Evolutionary conservation across 1,140 invertebrate genomes (phyloP), one percentile per base, ranked within the genome.

Genomic region (Bombus terrestris): DNA sequence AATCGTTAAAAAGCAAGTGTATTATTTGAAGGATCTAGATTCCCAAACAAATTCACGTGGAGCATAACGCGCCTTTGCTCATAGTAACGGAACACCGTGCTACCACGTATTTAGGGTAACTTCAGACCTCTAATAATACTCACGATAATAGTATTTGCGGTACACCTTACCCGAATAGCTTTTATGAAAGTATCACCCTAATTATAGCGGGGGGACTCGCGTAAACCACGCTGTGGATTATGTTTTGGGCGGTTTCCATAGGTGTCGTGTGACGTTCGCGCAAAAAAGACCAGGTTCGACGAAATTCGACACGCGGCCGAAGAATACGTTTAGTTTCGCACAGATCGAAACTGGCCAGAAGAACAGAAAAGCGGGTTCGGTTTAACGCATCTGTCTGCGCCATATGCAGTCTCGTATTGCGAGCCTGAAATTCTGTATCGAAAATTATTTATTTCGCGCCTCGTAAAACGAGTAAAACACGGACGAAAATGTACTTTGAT

Each of bases 131-230:
- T 74, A 88, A 71, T 83, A 88, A 86, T 81, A 43, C 28, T 71
- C 57, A 59, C 43, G 69, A 84, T 75, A 90, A 90, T 90, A 79
- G 89, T 88, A 82, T 90, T 90, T 90, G 89, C 53, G 89, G 86
- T 90, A 87, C 89, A 90, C 89, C 89, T 90, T 90, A 73, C 86
- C 64, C 80, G 69, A 74, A 73, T 72, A 68, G 57, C 73, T 68
- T 89, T 90, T 75, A 85, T 79, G 84, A 86, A 79, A 84, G 84
- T 57, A 85, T 80, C 87, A 89, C 87, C 89, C 89, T 90, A 91
- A 91, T 91, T 91, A 91, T 68, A 41, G 15, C 68, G 68, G 32
- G 64, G 76, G 35, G 75, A 73, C 79, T 77, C 68, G 74, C 62
- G 80, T 77, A 57, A 81, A n/a, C 85, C 86, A 68, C 89, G 62